A percentile compares a stretch with the other conserved stretches of the same genome.
Evolutionary conservation across 1,140 invertebrate species (phyloP).

Genomic region (Zaprionus tsacasi): DNA sequence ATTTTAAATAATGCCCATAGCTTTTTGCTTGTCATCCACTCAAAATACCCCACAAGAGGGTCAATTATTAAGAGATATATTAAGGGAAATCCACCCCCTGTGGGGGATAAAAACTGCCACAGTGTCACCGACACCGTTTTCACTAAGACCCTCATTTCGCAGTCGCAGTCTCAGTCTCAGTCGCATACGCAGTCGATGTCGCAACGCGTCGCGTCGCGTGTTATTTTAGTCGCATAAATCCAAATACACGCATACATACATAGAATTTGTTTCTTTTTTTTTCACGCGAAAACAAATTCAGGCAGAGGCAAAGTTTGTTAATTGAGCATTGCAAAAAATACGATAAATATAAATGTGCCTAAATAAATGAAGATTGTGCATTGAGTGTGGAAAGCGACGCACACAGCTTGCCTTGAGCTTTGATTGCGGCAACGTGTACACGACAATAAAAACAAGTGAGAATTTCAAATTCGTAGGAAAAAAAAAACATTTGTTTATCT

Average conservation of each 20-base stretch:
- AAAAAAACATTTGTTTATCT: not conserved
- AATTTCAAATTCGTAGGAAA: not conserved
- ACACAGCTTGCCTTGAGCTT: constrained; percentile 14
- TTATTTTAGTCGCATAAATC: constrained; percentile 34
- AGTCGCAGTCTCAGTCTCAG: constrained; percentile 19
- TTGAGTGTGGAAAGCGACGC: constrained; percentile 2
- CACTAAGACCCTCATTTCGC: constrained; percentile 27
- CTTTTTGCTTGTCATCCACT: no score
- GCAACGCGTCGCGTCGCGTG: constrained; percentile 20
- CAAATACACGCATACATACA: not conserved
- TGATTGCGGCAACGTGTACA: constrained; percentile 1
- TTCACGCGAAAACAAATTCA: constrained; percentile 8
- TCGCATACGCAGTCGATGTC: constrained; percentile 26
- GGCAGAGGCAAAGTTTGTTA: constrained; percentile 18
- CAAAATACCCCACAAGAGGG: constrained; percentile 12
- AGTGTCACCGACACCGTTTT: constrained; percentile 7
- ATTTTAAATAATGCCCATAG: no score
- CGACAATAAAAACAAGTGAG: constrained; percentile 2
- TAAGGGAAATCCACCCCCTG: constrained; percentile 21
- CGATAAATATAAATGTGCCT: constrained; percentile 15
- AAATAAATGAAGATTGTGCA: constrained; percentile 25
- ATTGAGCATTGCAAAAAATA: constrained; percentile 8
- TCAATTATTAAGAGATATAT: not conserved
- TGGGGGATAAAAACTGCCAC: constrained; percentile 34
- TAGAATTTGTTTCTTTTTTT: constrained; percentile 19